Evolutionary conservation across 2,888 invertebrate species (phyloP).

Genomic region (Dicroscelio sp.): DNA sequence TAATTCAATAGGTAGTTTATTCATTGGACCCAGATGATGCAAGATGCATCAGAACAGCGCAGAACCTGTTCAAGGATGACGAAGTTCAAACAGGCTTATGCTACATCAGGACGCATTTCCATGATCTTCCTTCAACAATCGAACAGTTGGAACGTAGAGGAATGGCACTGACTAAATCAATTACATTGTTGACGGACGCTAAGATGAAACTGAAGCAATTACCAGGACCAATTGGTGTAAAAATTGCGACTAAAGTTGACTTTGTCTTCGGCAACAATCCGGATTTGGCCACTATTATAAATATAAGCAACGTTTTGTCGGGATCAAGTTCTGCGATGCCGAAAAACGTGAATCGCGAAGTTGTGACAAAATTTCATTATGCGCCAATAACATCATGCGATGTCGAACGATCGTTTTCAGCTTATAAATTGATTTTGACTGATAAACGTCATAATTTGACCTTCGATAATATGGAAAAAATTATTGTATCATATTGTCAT

Average conservation of each 20-base stretch:
- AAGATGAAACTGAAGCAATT: not conserved
- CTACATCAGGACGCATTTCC: slow-evolving; percentile 36
- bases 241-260: slow-evolving; percentile 17
- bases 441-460: slow-evolving; percentile 5
- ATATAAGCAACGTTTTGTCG: not conserved
- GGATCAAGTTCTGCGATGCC: not conserved
- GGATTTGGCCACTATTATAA: slow-evolving; percentile 11
- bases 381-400: slow-evolving; percentile 38
- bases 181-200: not conserved
- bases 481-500: not conserved
- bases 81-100: not conserved
- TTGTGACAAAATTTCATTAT: not conserved
- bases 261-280: slow-evolving; percentile 26
- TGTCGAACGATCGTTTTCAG: not conserved
- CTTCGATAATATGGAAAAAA: slow-evolving; percentile 8
- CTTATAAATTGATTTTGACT: slow-evolving; percentile 6
- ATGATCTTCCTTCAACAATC: not conserved
- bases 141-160: slow-evolving; percentile 28
- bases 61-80: slow-evolving; percentile 9
- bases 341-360: not conserved
- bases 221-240: slow-evolving; percentile 25
- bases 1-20: slow-evolving; percentile 19
- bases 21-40: slow-evolving; percentile 33
- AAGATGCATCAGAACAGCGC: slow-evolving; percentile 3
- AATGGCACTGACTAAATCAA: not conserved